Evolutionary conservation across 2,113 vertebrate species (phyloP).

Genomic region (Serinus canaria): DNA sequence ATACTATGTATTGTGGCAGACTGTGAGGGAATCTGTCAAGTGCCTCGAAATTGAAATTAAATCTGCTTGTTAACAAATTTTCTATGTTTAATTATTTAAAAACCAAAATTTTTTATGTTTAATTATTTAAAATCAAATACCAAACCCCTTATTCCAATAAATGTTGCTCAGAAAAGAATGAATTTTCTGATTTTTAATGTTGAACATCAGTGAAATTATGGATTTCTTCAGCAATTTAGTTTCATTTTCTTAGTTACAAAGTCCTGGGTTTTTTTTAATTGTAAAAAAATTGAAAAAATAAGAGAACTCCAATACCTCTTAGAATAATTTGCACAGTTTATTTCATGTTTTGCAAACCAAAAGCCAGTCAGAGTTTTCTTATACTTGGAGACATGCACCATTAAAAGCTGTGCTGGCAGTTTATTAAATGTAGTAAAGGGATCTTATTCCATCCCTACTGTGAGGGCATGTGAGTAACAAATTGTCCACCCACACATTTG

Average conservation of each 20-base stretch:
- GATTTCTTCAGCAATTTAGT: not conserved
- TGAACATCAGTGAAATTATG: not conserved
- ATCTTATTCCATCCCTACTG: not conserved
- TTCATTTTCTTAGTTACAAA: not conserved
- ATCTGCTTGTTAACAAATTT: not conserved
- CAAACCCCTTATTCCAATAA: not conserved
- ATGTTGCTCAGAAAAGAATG: not conserved
- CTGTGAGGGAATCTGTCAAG: not conserved
- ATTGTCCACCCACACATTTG: not conserved
- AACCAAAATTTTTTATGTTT: not conserved
- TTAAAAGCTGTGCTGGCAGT: not conserved
- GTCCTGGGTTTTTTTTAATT: rapidly evolving
- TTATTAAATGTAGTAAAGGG: not conserved
- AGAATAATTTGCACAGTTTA: not conserved
- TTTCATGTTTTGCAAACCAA: not conserved
- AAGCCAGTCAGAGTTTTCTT: not conserved
- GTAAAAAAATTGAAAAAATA: not conserved
- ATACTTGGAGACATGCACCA: not conserved
- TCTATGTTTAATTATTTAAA: not conserved
- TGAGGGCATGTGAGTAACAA: rapidly evolving
- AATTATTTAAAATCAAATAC: not conserved
- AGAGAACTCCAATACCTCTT: not conserved
- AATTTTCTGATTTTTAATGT: not conserved
- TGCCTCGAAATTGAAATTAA: not conserved
- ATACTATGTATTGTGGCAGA: not conserved